Conservation (phyloP, 2,888 invertebrate genomes). For the Dendrolimus houi region DNA sequence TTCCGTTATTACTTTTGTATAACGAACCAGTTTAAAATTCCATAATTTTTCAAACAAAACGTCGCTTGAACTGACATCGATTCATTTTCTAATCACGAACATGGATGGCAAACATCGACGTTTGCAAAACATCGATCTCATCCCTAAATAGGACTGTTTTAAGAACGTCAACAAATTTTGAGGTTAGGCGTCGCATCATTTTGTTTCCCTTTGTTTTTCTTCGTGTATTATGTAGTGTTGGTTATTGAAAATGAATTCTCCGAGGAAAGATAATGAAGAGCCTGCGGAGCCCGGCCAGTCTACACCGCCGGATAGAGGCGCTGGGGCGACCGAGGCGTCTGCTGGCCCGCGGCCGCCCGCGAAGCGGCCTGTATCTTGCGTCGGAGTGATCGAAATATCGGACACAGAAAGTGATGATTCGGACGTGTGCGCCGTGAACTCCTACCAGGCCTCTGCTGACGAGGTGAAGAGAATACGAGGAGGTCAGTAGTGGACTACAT, state of each 20-base stretch:
- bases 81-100: too few species aligned
- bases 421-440: conserved; percentile 69
- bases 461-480: conserved; percentile 69
- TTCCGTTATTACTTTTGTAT: too few species aligned
- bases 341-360: conserved; percentile 49
- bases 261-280: conserved; percentile 53
- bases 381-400: conserved; percentile 61
- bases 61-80: too few species aligned
- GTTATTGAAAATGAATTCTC: conserved; percentile 55
- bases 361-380: conserved; percentile 47
- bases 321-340: conserved; percentile 25
- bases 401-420: conserved; percentile 70
- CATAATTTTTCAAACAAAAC: too few species aligned
- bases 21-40: too few species aligned
- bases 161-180: conserved; percentile 49
- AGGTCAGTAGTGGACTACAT: conserved; percentile 34
- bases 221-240: conserved; percentile 62
- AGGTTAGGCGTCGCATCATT: conserved; percentile 67
- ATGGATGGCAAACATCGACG: too few species aligned
- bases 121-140: too few species aligned
- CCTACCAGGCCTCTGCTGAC: conserved; percentile 67
- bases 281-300: conserved; percentile 33
- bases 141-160: neutral
- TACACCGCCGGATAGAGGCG: conserved; percentile 26
- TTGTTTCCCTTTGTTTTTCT: conserved; percentile 54